Percentiles rank a stretch among this genome's conserved stretches.
These are phyloP conservation scores for Nothura maculosa DNA, from an alignment of 2,797 vertebrate species.

Conservation along the genomic window DNA sequence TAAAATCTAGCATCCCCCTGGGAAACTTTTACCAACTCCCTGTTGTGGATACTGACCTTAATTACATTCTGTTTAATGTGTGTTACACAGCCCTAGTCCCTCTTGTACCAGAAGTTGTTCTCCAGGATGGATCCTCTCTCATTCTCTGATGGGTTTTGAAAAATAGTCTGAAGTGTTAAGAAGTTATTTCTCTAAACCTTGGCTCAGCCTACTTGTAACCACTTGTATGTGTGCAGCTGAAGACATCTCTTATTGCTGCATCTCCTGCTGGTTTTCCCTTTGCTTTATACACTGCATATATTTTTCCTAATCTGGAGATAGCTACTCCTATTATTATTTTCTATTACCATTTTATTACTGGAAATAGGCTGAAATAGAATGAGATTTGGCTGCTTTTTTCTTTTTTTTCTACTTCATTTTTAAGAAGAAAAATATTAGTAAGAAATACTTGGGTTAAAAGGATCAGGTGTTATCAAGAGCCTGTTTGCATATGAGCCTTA, in stretches of 20 bases:
- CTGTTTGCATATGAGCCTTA: not conserved
- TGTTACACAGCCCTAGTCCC: not conserved
- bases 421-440: not conserved
- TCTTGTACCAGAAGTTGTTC: not conserved
- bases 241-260: not conserved
- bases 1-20: not conserved
- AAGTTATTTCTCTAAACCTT: not conserved
- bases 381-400: not conserved
- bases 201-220: not conserved
- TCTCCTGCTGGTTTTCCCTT: not conserved
- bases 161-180: not conserved
- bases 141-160: not conserved
- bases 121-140: not conserved
- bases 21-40: not conserved
- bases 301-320: not conserved
- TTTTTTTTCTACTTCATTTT: conserved; percentile 7
- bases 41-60: not conserved
- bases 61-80: not conserved
- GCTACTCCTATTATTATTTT: not conserved
- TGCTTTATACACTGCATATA: not conserved
- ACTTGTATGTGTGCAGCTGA: not conserved
- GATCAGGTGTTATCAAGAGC: not conserved
- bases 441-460: not conserved
- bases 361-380: not conserved
- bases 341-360: not conserved